These are phyloP conservation scores for Lampris megalopsis DNA, from an alignment of 2,113 vertebrate genomes.

Conservation along the genomic window DNA sequence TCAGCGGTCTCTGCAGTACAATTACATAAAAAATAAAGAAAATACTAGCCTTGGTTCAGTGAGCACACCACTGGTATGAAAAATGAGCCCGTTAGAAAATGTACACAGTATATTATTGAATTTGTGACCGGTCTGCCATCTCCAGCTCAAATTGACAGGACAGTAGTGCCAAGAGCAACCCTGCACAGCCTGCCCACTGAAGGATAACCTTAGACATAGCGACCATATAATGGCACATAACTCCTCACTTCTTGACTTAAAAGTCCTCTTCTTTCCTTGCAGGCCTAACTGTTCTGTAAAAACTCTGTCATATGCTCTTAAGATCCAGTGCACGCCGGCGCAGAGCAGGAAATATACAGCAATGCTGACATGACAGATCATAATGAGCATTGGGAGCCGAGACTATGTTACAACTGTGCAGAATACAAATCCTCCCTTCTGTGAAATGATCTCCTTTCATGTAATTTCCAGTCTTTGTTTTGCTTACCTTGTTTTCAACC, in stretches of 20 bases:
- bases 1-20: conserved; percentile 14
- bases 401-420: not conserved
- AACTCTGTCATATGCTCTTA: not conserved
- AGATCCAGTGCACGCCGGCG: not conserved
- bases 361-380: not conserved
- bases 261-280: not conserved
- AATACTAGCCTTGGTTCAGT: conserved; percentile 14
- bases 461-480: not conserved
- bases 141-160: conserved; percentile 14
- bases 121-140: not conserved
- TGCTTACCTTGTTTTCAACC: not conserved
- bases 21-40: not conserved
- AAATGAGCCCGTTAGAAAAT: not conserved
- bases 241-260: not conserved
- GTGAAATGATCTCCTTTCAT: not conserved
- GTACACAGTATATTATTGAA: not conserved
- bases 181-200: not conserved
- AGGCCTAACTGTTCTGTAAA: not conserved
- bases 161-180: not conserved
- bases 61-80: conserved; percentile 22
- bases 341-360: not conserved
- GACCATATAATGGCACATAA: not conserved
- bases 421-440: not conserved
- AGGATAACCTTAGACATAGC: not conserved
- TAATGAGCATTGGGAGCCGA: not conserved